Base-by-base conservation (phyloP, 2,888 invertebrate genomes). In the Calameuta idolon region DNA sequence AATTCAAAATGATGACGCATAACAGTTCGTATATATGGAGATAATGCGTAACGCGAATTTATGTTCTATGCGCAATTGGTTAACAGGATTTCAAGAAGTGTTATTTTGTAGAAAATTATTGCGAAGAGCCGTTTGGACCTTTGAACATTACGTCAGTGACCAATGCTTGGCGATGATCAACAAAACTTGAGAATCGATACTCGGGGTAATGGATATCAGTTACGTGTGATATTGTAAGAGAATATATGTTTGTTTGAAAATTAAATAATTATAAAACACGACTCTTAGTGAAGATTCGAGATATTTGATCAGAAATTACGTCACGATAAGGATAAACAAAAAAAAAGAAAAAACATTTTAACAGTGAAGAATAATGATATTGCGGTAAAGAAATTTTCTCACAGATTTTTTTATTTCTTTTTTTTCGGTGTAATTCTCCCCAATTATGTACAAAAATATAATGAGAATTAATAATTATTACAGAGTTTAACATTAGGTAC, bases 361-460 rank as follows among this genome's bases (percentile, higher is more conserved):
- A 40, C 4, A 40, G 5, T 15, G 40, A 5, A 40, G 1, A 15
- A 40, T 5, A 40, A 23, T 15, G 4, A 37, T 23, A 23, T 55
- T 55, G 55, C 55, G 55, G 9, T 23, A 23, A 55, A 55, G 55
- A 55, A 55, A 55, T 55, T 1, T 55, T 55, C 9, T 55, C 23
- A 55, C 23, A 23, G 55, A 40, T 71, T 71, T 71, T 71, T 71
- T 71, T 31, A 37, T 37, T 34, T 4, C n/a, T 33, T 71, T 71
- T 71, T 31, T 71, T 83, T 82, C 77, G 73, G 82, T 86, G 83
- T 85, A 86, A 86, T 87, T 82, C 85, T 83, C 85, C 86, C 85
- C 85, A 87, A 87, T 87, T 89, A 89, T 89, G 87, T 90, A 90
- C 89, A 89, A 90, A 90, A 90, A 90, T 90, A 89, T 90, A 88